These are phyloP conservation scores for Blera fallax DNA, from an alignment of 2,888 invertebrate genomes.

Conservation along the genomic window DNA sequence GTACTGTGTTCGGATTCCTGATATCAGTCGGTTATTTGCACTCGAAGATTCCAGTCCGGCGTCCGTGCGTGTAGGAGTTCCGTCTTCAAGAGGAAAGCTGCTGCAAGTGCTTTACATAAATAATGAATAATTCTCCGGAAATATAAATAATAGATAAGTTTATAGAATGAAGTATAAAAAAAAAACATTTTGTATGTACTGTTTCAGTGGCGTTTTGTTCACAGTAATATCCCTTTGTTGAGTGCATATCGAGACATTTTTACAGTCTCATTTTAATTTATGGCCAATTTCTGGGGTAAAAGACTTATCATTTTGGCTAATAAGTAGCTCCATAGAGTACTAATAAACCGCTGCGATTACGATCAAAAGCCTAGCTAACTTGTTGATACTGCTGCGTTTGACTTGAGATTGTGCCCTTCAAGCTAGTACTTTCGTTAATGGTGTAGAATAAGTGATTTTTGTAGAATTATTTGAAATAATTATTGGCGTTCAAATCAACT, in stretches of 20 bases:
- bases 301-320: conserved; percentile 13
- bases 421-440: background rate
- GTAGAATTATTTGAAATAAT: background rate
- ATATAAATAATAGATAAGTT: conserved; percentile 4
- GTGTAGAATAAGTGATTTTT: background rate
- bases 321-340: conserved; percentile 11
- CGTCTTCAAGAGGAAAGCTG: background rate
- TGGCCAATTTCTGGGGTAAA: conserved; percentile 16
- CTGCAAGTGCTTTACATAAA: conserved; percentile 28
- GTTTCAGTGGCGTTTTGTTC: conserved; percentile 2
- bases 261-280: conserved; percentile 9
- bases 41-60: conserved; percentile 38
- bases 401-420: background rate
- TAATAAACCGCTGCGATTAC: background rate
- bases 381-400: conserved; percentile 38
- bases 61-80: background rate
- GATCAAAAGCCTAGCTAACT: conserved; percentile 16
- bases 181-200: background rate
- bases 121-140: conserved; percentile 5
- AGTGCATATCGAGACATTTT: conserved; percentile 12
- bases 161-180: background rate
- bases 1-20: conserved; percentile 12
- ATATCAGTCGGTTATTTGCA: conserved; percentile 60
- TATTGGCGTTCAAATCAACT: background rate
- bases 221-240: background rate